Evolutionary conservation across 2,888 invertebrate species (phyloP), one percentile per base, ranked within the genome.

Genomic region (Hydroisotoma schaefferi): DNA sequence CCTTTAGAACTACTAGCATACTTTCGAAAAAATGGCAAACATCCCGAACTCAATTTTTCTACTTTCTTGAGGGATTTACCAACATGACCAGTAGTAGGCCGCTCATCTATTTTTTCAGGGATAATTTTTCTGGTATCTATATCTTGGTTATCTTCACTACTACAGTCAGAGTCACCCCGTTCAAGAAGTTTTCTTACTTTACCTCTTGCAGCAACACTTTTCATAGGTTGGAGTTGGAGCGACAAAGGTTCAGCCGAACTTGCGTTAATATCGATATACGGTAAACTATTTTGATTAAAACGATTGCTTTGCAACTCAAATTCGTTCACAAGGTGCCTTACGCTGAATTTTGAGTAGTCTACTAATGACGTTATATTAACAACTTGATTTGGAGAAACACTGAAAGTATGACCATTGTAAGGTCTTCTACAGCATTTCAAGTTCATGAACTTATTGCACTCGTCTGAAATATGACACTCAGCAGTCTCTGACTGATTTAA

Each of bases 331-430:
- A 71, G 57, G 53, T 70, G 68, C 6, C 69, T 55, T 18, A 71
- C 72, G 61, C 70, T 72, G 59, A 68, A 72, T 47, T 72, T 72
- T 38, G 69, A 68, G 55, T 33, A 60, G 44, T 72, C 68, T 18
- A 63, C 60, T 6, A 69, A 59, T 29, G 65, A 69, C 18, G 71
- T 67, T 52, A 92, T 81, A 73, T 90, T 86, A 65, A 91, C 85
- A 73, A 91, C 90, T 81, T 90, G 88, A 78, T 92, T 92, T 73
- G 90, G 92, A 47, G 92, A 91, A 27, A 92, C 91, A 76, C 90
- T 90, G 78, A 92, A 92, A 70, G 87, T 86, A 73, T 87, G 84
- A 37, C 91, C 92, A 77, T 88, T 88, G 73, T 87, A 87, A 76
- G 88, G 90, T 1, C 90, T 89, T 83, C 90, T 86, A 67, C 90